Percentiles rank a stretch among this genome's conserved stretches.
Conservation (phyloP, 1,140 invertebrate species). For the Polypedilum pembai region DNA sequence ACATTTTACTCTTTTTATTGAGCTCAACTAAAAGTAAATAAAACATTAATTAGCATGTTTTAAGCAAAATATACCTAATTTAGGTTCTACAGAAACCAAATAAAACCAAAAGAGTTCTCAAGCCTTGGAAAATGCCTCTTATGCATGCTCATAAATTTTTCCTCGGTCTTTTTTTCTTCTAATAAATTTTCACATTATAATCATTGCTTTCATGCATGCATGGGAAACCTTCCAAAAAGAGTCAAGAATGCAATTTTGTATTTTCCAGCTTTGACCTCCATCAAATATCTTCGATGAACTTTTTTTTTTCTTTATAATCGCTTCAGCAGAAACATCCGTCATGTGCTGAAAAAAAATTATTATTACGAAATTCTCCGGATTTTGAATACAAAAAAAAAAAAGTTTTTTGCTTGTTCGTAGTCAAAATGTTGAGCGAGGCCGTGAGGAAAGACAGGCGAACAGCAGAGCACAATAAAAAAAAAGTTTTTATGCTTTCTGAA, state of each 20-base stretch:
- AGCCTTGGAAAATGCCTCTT: not conserved
- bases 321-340: not conserved
- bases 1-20: too few species aligned
- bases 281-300: conserved; percentile 1
- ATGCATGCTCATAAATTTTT: not conserved
- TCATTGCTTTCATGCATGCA: not conserved
- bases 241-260: not conserved
- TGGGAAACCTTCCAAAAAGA: not conserved
- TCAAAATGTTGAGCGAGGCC: not conserved
- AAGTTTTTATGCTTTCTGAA: not conserved
- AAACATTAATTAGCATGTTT: too few species aligned
- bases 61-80: too few species aligned
- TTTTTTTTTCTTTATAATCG: not conserved
- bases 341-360: not conserved
- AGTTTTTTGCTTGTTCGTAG: not conserved
- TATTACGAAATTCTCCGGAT: not conserved
- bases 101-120: not conserved
- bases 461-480: not conserved
- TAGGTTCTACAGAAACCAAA: too few species aligned
- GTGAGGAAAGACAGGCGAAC: not conserved
- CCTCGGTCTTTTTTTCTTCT: not conserved
- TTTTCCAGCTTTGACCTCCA: not conserved
- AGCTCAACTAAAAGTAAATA: too few species aligned
- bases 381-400: not conserved
- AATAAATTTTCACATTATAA: not conserved